phyloP scores from a whole-genome alignment of 1,140 invertebrate species.

The Meloidogyne hapla region DNA sequence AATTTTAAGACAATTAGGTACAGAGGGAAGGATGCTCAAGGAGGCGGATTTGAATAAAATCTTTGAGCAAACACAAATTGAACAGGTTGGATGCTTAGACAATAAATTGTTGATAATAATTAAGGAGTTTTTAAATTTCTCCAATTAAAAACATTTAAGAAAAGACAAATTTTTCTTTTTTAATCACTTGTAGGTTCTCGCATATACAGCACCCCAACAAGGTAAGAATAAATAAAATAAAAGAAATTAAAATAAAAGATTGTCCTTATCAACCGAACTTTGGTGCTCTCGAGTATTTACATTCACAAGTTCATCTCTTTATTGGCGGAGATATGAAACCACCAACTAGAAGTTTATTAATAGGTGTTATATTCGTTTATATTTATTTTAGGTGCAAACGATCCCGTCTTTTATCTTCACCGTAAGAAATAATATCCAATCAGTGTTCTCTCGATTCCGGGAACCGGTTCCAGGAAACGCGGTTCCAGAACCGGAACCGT shows the following conservation, averaged over 20 bases:
- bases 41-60: conserved; percentile 54
- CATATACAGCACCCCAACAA: conserved; percentile 52
- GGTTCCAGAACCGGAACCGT: no score
- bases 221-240: conserved; percentile 40
- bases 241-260: conserved; percentile 21
- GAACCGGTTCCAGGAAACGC: no score
- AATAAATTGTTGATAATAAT: background rate
- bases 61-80: conserved; percentile 47
- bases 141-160: background rate
- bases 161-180: background rate
- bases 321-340: conserved; percentile 57
- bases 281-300: conserved; percentile 58
- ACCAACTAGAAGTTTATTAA: background rate
- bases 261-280: conserved; percentile 59
- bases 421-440: conserved; percentile 28
- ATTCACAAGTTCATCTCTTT: conserved; percentile 52
- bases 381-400: conserved; percentile 33
- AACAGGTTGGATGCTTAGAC: conserved; percentile 26
- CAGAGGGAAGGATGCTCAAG: conserved; percentile 51
- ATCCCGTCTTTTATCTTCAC: conserved; percentile 57
- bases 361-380: background rate
- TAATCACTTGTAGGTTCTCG: conserved; percentile 46
- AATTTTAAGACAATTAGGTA: conserved; percentile 43
- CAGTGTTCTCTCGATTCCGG: no score
- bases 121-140: background rate